Evolutionary conservation across 92 coral and sea anemone genomes (phyloP).

Genomic region (Zoanthus gigantus): DNA sequence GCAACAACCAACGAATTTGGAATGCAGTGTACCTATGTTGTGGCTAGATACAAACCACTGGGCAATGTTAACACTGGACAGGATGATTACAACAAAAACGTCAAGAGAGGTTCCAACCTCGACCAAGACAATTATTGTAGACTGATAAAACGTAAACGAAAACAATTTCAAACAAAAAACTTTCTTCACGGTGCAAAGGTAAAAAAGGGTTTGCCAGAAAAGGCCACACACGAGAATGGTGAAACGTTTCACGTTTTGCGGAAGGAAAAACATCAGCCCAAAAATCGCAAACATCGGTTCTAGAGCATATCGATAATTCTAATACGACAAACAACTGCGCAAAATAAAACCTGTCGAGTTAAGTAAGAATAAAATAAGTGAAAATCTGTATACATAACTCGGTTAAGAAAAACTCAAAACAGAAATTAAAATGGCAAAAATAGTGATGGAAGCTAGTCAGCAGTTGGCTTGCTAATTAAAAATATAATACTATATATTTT

Average conservation of each 20-base stretch:
- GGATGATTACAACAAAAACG: constrained; percentile 30
- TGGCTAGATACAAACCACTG: constrained; percentile 21
- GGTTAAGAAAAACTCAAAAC: not conserved
- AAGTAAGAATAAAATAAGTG: not conserved
- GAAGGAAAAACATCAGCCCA: not conserved
- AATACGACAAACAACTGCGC: not conserved
- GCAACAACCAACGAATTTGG: not conserved
- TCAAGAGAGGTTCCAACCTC: constrained; percentile 29
- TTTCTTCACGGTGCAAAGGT: not conserved
- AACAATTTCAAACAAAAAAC: not conserved
- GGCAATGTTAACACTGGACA: constrained; percentile 6
- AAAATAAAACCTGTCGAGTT: not conserved
- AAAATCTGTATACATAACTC: not conserved
- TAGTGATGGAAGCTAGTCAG: not conserved
- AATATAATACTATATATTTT: too few species aligned
- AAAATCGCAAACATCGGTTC: not conserved
- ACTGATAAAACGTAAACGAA: not conserved
- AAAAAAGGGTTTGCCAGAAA: constrained; percentile 3
- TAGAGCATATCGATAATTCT: not conserved
- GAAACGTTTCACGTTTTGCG: not conserved
- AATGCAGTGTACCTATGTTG: constrained; percentile 24
- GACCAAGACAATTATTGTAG: constrained; percentile 21
- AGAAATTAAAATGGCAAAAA: not conserved
- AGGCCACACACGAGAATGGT: not conserved
- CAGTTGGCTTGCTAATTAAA: not conserved